Evolutionary conservation across 2,888 invertebrate genomes (phyloP).

Genomic region (Diplolepis rosae): DNA sequence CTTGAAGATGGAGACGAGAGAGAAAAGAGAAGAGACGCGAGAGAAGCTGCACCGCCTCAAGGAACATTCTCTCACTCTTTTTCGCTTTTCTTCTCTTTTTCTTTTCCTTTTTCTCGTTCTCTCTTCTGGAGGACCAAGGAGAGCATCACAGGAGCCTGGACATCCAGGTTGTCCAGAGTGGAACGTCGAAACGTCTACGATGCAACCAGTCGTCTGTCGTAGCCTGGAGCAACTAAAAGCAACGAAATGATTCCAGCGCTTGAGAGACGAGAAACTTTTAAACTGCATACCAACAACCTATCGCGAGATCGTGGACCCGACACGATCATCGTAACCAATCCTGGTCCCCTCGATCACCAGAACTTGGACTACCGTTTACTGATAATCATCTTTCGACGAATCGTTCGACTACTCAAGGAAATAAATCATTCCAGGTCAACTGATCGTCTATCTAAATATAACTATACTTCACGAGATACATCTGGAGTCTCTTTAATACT

Average conservation of each 20-base stretch:
- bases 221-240: slow-evolving; percentile 42
- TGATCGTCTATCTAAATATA: too few species aligned
- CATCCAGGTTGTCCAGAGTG: slow-evolving; percentile 5
- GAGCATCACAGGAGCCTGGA: slow-evolving; percentile 5
- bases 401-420: slow-evolving; percentile 4
- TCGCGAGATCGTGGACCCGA: slow-evolving; percentile 22
- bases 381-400: slow-evolving; percentile 3
- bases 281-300: slow-evolving; percentile 37
- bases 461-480: not conserved
- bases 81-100: slow-evolving; percentile 34
- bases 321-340: slow-evolving; percentile 20
- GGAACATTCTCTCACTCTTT: slow-evolving; percentile 45
- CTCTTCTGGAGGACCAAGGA: slow-evolving; percentile 37
- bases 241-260: slow-evolving; percentile 41
- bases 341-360: slow-evolving; percentile 16
- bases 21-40: not conserved
- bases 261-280: slow-evolving; percentile 34
- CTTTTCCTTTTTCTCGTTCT: slow-evolving; percentile 35
- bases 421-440: slow-evolving; percentile 5
- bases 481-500: not conserved
- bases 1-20: slow-evolving; percentile 9
- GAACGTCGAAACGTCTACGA: slow-evolving; percentile 44
- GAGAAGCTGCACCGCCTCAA: slow-evolving; percentile 57
- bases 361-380: slow-evolving; percentile 15
- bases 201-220: slow-evolving; percentile 46